Base-by-base conservation (phyloP, 2,797 vertebrate species). In the Numenius phaeopus region DNA sequence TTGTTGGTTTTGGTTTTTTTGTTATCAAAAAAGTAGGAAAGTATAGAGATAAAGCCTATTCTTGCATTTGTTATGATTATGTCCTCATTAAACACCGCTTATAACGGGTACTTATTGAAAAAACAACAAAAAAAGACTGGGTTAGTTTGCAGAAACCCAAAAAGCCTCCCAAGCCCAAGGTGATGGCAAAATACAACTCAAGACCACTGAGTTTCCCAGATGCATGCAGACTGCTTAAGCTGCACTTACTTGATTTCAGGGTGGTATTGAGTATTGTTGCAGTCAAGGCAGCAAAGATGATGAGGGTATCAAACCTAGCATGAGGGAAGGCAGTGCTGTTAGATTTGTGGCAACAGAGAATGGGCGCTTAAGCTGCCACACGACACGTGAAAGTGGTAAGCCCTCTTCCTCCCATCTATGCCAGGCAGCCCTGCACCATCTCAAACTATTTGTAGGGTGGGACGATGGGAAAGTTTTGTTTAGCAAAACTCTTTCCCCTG, bases 241-340 rank as follows among this genome's bases (percentile, higher is more conserved):
- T 72, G 64, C 79, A 92, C 98, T 98, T 96, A 99, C 99, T 97
- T 73, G 99, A 98, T 44, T 98, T 98, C 77, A 99, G 64, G 50
- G 98, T 95, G 5, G 98, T 93, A 88, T 99, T 99, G 90, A 98
- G 84, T 94, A 99, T 96, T 0, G 98, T 99, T 82, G 98, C 99
- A 92, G 99, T 87, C 79, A 99, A 97, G 32, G 99, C 99, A 77
- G 99, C 98, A 29, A 99, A 29, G 77, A 99, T 98, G 93, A 99
- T 99, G 96, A 99, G 95, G 5, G 98, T 99, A 96, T 99, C 99
- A 96, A 99, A 99, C 99, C 99, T 99, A 97, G 83, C 9, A 59
- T 0, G 11, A 83, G 84, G 84, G 92, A 96, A 92, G 89, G 91
- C 83, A 94, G n/a, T 4, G 57, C 93, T 44, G 49, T 97, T 89